Evolutionary conservation across 2,888 invertebrate species (phyloP).

Genomic region (Athalia cordata): DNA sequence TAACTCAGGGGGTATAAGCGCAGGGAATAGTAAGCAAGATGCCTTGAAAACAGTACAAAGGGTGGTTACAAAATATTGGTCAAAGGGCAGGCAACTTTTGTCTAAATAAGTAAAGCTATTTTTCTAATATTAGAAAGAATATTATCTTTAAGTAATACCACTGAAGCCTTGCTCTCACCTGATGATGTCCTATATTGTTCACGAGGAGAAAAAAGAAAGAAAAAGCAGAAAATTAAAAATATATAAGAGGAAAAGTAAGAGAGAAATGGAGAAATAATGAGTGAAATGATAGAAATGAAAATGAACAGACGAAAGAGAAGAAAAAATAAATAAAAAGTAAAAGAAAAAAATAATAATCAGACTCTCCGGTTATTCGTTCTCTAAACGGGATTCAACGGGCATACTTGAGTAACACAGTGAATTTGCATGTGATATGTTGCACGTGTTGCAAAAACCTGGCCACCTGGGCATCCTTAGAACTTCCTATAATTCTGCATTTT

Average conservation of each 20-base stretch:
- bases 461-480: conserved; percentile 68
- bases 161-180: conserved; percentile 73
- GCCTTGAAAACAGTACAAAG: conserved; percentile 75
- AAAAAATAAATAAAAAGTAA: too few relatives aligned
- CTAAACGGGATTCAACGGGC: conserved; percentile 72
- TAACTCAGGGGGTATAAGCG: conserved; percentile 59
- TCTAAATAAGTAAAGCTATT: conserved; percentile 71
- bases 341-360: conserved; percentile 35
- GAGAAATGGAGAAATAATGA: conserved; percentile 36
- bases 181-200: conserved; percentile 58
- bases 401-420: conserved; percentile 66
- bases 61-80: conserved; percentile 70
- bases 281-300: conserved; percentile 13
- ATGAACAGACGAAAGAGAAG: conserved; percentile 46
- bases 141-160: conserved; percentile 69
- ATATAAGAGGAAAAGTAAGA: conserved; percentile 38
- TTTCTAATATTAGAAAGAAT: conserved; percentile 55
- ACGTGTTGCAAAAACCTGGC: conserved; percentile 58
- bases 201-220: conserved; percentile 45
- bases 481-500: conserved; percentile 70
- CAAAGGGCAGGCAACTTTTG: conserved; percentile 73
- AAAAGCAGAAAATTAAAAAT: conserved; percentile 40
- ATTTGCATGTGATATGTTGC: conserved; percentile 61
- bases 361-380: conserved; percentile 66
- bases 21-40: conserved; percentile 73